Evolutionary conservation across 2,888 invertebrate genomes (phyloP).

Genomic region (Parelbella ahira): DNA sequence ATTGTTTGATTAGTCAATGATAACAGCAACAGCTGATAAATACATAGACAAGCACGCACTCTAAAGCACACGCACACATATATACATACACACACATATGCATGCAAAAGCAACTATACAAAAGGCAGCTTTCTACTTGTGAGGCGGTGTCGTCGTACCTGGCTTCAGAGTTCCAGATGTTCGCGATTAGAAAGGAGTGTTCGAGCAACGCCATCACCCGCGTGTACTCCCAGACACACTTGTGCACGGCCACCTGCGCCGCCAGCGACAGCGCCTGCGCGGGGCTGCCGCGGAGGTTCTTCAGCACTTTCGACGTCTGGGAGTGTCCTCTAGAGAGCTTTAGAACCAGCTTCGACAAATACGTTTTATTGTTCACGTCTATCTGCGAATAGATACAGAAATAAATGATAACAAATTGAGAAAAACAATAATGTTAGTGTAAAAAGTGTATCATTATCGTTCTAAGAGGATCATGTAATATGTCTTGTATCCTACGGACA

Average conservation of each 20-base stretch:
- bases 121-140: too few species aligned
- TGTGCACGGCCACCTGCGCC: constrained; percentile 68
- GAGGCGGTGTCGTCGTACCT: constrained; percentile 46
- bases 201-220: constrained; percentile 65
- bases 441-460: too few species aligned
- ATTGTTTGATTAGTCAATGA: too few species aligned
- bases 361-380: constrained; percentile 72
- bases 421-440: too few species aligned
- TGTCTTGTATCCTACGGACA: too few species aligned
- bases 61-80: too few species aligned
- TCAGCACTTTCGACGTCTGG: constrained; percentile 61
- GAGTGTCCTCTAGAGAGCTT: constrained; percentile 72
- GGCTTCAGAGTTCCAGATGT: constrained; percentile 66
- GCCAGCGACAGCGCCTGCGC: constrained; percentile 66
- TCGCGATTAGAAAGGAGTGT: constrained; percentile 70
- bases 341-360: constrained; percentile 64
- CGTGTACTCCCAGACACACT: constrained; percentile 74
- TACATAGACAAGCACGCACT: too few species aligned
- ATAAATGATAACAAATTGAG: too few species aligned
- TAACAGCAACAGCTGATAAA: too few species aligned
- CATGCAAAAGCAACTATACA: too few species aligned
- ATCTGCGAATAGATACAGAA: constrained; percentile 59
- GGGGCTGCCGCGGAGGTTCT: constrained; percentile 58
- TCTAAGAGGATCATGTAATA: too few species aligned
- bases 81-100: too few species aligned